Evolutionary conservation across 2,113 vertebrate genomes (phyloP), one percentile per base, ranked within the genome.

Genomic region (Danionella cerebrum): DNA sequence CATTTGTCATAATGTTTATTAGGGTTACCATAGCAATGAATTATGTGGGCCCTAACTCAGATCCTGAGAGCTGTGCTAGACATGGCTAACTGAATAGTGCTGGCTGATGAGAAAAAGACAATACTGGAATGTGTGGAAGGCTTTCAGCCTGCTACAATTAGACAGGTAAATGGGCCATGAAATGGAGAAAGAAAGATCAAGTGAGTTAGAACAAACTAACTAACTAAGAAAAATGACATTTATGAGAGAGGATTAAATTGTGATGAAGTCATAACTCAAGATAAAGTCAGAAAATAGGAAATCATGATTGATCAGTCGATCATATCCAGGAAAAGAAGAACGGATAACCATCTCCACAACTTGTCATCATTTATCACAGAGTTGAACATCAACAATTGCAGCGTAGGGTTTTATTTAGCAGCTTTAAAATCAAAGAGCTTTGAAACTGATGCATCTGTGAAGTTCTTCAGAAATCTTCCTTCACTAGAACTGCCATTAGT

Each of bases 91-190:
- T 84, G 83, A 85, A 84, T 77, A 79, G 83, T 70, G 65, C 73
- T 39, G 76, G 71, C 79, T 81, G 68, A 80, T 70, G 75, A 71
- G 82, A 74, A 72, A 78, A 79, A 82, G 77, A 67, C 81, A 70
- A 76, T 79, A 78, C 76, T 81, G 81, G 72, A 47, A 78, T 76
- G 76, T 76, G 75, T 70, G 69, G 78, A 76, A 81, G 78, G 52
- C 76, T 62, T 62, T 81, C 82, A 82, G 77, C 81, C 84, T 81
- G 77, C 78, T 81, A 81, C 83, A 88, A 89, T 89, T 89, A 89
- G 86, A 87, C 84, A 75, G 77, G 79, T 82, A 86, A 87, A 86
- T 84, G 83, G 82, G 82, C 85, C 81, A 76, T 88, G 81, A 87
- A 89, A 86, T 83, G 77, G 78, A 68, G 80, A 41, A 76, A 65